A percentile compares a stretch with the other conserved stretches of the same genome.
Evolutionary conservation across 2,113 vertebrate species (phyloP).

Genomic region (Bagarius yarrelli): DNA sequence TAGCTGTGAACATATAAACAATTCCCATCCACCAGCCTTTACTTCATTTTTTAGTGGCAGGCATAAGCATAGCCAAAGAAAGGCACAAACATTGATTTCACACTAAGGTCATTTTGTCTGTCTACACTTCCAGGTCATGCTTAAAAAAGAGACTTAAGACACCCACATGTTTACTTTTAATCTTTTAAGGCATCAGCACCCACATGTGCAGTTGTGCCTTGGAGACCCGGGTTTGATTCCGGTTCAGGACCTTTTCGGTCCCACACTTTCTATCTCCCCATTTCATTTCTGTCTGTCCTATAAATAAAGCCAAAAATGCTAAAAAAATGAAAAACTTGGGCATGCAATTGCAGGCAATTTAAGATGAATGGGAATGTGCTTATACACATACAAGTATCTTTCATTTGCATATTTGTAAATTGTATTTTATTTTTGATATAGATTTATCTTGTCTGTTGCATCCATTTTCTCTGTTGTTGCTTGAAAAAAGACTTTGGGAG

Average conservation of each 20-base stretch:
- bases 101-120: conserved; percentile 18
- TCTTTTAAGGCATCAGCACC: neutral
- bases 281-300: too few relatives aligned
- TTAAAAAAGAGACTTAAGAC: conserved; percentile 19
- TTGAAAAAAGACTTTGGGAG: neutral
- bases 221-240: too few relatives aligned
- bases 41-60: neutral
- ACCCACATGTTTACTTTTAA: conserved; percentile 15
- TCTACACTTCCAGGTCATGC: conserved; percentile 7
- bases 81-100: neutral
- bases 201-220: too few relatives aligned
- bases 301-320: too few relatives aligned
- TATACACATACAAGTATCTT: neutral
- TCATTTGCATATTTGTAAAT: neutral
- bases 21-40: neutral
- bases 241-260: too few relatives aligned
- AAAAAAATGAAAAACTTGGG: too few relatives aligned
- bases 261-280: too few relatives aligned
- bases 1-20: conserved; percentile 30
- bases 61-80: conserved; percentile 5
- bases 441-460: neutral
- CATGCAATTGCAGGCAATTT: too few relatives aligned
- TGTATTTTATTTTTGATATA: neutral
- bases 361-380: neutral
- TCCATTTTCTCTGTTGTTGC: neutral